Conservation (phyloP, 2,797 vertebrate genomes). For the Amblyopsis hoosieri region DNA sequence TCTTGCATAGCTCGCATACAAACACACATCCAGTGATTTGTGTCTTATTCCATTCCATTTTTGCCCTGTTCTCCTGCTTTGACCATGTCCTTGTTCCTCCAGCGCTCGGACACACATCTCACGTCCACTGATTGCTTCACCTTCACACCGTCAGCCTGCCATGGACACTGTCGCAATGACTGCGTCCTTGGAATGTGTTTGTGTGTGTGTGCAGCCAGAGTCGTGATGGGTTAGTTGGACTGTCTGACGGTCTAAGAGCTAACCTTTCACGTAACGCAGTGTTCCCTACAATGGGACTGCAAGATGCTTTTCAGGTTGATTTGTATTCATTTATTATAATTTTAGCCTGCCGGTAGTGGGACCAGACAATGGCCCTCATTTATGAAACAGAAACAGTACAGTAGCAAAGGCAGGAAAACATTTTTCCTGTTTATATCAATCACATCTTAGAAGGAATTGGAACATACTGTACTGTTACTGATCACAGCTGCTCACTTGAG, state of each 20-base stretch:
- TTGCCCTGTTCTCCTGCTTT: neutral
- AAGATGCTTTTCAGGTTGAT: too few relatives aligned
- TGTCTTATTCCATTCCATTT: neutral
- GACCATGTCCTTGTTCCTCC: neutral
- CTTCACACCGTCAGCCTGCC: neutral
- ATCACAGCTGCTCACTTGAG: neutral
- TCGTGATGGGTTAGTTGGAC: too few relatives aligned
- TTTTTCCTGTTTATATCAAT: conserved; percentile 1
- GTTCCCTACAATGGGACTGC: too few relatives aligned
- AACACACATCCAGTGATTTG: neutral
- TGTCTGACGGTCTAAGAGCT: too few relatives aligned
- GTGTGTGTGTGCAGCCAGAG: too few relatives aligned
- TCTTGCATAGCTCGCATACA: neutral
- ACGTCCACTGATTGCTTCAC: neutral
- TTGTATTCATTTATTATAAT: too few relatives aligned
- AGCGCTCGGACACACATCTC: neutral
- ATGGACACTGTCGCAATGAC: neutral
- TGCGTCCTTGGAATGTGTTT: too few relatives aligned
- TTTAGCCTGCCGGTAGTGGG: too few relatives aligned
- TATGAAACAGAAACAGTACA: too few relatives aligned
- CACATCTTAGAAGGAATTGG: neutral
- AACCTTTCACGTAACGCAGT: too few relatives aligned
- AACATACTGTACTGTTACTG: conserved; percentile 2
- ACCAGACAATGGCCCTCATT: too few relatives aligned
- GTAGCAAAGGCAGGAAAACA: too few relatives aligned